phyloP scores from a whole-genome alignment of 2,113 vertebrate species.

The Arenaria interpres region DNA sequence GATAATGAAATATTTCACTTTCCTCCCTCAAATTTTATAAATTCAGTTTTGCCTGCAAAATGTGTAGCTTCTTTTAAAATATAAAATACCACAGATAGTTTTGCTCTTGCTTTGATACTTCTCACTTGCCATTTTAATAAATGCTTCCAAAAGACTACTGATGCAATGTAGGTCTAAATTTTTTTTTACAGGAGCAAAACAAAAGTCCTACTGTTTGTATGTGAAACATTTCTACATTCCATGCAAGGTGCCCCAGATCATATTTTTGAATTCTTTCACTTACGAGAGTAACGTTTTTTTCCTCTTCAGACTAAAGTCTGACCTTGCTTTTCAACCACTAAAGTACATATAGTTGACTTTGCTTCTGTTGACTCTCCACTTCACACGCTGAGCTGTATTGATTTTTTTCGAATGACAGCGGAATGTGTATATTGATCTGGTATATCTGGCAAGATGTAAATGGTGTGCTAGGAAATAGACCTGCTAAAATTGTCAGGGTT shows the following conservation, averaged over 20 bases:
- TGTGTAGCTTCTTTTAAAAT: neutral
- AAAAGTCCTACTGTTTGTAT: neutral
- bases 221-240: neutral
- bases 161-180: neutral
- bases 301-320: neutral
- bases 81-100: neutral
- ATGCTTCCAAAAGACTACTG: neutral
- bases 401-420: neutral
- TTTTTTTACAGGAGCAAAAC: neutral
- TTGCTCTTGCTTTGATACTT: neutral
- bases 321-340: neutral
- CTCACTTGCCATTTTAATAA: neutral
- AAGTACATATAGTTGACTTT: neutral
- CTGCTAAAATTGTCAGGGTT: neutral
- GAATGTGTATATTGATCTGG: neutral
- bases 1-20: constrained; percentile 20
- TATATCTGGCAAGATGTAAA: neutral
- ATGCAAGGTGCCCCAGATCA: neutral
- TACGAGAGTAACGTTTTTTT: neutral
- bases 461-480: neutral
- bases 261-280: neutral
- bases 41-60: neutral
- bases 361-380: neutral
- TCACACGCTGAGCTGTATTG: neutral
- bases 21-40: neutral